Base-by-base conservation (phyloP, 1,140 invertebrate species). In the Mya arenaria region DNA sequence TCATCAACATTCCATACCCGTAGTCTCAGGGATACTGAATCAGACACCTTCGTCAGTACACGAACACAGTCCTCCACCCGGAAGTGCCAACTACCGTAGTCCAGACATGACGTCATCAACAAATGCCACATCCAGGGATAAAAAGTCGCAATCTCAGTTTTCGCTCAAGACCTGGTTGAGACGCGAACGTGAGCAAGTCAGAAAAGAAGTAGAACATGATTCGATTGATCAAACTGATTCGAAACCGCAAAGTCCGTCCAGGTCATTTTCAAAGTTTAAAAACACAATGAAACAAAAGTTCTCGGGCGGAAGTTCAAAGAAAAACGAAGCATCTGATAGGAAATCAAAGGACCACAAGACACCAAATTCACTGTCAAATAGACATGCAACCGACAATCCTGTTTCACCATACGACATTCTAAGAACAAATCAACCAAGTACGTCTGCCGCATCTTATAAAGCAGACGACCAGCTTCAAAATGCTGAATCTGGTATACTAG, bases 181-280 rank as follows among this genome's bases (percentile, higher is more conserved):
- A 66, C 37, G 79, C 65, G 79, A 82, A 74, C 58, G 79, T 17
- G 79, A 82, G 55, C 60, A 73, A 25, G 79, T 82, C 3, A 34
- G 79, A 36, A 63, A 65, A 36, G 79, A 36, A 13, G 60, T 82
- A 4, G 79, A 82, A 74, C 41, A 48, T 28, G 73, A 75, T n/a
- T 0, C 6, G 30, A 30, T 17, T 10, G 55, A 71, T 60, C 19
- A 17, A 30, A 32, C 55, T 34, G 32, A 63, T 19, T 52, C 39
- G 56, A 66, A 65, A 52, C 25, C 39, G 23, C 58, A 73, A 17
- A 73, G 37, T n/a, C 55, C 66, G 23, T 36, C 79, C 13, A 73
- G 56, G 63, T 44, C 79, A 37, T 82, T 82, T 82, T 32, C 79
- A 66, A 63, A 63, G 25, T 82, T 82, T 41, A 82, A 74, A 82